Percentiles rank a stretch among this genome's conserved stretches.
Evolutionary conservation across 2,797 vertebrate genomes (phyloP).

Genomic region (Catharus ustulatus): DNA sequence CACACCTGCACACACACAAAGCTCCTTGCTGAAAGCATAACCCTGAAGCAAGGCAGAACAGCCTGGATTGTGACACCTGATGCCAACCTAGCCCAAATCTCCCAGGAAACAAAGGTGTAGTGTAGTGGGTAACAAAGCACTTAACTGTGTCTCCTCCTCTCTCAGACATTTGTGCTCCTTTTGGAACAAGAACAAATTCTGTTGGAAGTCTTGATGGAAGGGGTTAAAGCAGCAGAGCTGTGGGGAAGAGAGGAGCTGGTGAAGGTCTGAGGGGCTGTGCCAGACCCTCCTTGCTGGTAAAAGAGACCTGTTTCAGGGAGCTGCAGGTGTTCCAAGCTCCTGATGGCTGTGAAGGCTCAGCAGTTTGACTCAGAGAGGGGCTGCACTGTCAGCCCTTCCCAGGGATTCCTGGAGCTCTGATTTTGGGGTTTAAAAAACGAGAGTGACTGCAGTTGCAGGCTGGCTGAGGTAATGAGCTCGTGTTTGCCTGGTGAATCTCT

Average conservation of each 20-base stretch:
- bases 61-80: constrained; percentile 24
- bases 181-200: background rate
- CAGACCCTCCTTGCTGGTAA: background rate
- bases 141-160: constrained; percentile 20
- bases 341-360: background rate
- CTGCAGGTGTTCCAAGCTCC: background rate
- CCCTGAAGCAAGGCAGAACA: constrained; percentile 13
- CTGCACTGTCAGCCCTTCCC: background rate
- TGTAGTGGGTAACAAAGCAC: constrained; percentile 35
- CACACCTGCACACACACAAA: constrained; percentile 29
- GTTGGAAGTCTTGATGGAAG: background rate
- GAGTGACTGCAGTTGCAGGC: constrained; percentile 25
- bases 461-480: constrained; percentile 38
- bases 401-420: background rate
- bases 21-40: constrained; percentile 56
- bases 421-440: background rate
- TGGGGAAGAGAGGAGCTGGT: background rate
- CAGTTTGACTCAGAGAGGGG: background rate
- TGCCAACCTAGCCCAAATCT: constrained; percentile 42
- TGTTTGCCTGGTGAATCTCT: constrained; percentile 47
- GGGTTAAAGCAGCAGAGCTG: background rate
- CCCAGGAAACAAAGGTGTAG: constrained; percentile 63
- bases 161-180: background rate
- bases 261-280: background rate
- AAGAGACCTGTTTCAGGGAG: background rate